phyloP scores from a whole-genome alignment of 2,797 vertebrate species.

The Gymnocypris eckloni region DNA sequence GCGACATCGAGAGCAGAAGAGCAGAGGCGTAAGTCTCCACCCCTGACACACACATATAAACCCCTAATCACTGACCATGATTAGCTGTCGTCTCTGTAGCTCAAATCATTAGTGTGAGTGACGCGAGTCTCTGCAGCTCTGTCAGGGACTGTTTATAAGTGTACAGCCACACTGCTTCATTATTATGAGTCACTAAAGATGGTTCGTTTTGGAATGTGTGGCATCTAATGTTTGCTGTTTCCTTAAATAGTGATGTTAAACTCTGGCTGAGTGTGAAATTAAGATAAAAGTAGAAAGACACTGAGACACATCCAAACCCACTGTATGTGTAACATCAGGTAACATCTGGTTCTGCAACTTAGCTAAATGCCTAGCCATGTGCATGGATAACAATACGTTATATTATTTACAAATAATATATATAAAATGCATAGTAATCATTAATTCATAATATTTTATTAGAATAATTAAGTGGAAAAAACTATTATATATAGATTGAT shows the following conservation, averaged over 20 bases:
- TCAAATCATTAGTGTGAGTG: conserved; percentile 38
- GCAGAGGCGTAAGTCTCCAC: conserved; percentile 60
- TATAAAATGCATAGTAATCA: too few relatives aligned
- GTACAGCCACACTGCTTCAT: conserved; percentile 10
- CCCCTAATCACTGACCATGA: conserved; percentile 45
- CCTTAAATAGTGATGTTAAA: not conserved
- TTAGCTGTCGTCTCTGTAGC: conserved; percentile 40
- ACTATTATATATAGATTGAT: too few relatives aligned
- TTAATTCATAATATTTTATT: too few relatives aligned
- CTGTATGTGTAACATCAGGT: not conserved
- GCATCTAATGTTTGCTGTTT: not conserved
- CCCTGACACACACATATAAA: conserved; percentile 37
- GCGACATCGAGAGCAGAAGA: conserved; percentile 66
- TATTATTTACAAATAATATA: not conserved
- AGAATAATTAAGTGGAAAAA: too few relatives aligned
- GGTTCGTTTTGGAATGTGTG: not conserved
- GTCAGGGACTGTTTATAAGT: conserved; percentile 23
- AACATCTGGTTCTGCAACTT: not conserved
- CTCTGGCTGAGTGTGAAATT: not conserved
- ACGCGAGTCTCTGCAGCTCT: not conserved
- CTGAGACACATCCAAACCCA: not conserved
- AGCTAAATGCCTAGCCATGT: not conserved
- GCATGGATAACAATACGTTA: not conserved
- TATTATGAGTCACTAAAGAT: conserved; percentile 26
- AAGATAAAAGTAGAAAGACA: not conserved